Base-by-base conservation (phyloP, 1,140 invertebrate species). In the Drosophila nigromelanica region DNA sequence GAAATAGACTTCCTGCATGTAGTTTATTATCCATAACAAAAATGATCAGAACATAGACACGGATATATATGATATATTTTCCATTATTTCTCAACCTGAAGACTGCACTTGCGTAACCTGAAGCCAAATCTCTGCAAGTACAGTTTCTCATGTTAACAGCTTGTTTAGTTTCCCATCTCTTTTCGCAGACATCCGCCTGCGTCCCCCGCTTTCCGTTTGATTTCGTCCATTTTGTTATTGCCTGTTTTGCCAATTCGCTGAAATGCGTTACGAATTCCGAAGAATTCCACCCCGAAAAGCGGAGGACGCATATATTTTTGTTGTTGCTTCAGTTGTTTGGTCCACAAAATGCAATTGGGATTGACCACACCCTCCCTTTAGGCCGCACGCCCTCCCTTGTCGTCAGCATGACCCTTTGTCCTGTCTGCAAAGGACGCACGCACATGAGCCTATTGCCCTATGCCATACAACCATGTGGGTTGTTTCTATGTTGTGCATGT, bases 291-390 rank as follows among this genome's bases (percentile, higher is more conserved):
- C 71, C 71, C 71, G 58, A 73, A 69, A 54, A 18, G 14, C 35
- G 24, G 51, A 14, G 12, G 5, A 39, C 37, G 40, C 12, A 54
- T 8, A 35, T 8, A 8, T 35, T 35, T 10, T 35, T n/a, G n/a
- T n/a, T n/a, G n/a, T n/a, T n/a, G n/a, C n/a, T n/a, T 7, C 18
- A 1, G 6, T 35, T 35, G 7, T 30, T 14, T 24, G 8, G 24
- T 60, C 7, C 58, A 56, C 30, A 24, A 24, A 61, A 50, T 73
- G 71, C 66, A 62, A 61, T 73, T 69, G 66, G 42, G 54, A 35
- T 71, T 75, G 73, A 75, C 73, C 73, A 75, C 73, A 75, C 73
- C 73, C 67, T 64, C 60, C 73, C 73, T 40, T 62, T 39, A 33
- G 27, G 6, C 18, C 33, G 14, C 58, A 58, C 56, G 48, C 56